Conservation (phyloP, 2,888 invertebrate genomes). For the Carterocephalus palaemon region DNA sequence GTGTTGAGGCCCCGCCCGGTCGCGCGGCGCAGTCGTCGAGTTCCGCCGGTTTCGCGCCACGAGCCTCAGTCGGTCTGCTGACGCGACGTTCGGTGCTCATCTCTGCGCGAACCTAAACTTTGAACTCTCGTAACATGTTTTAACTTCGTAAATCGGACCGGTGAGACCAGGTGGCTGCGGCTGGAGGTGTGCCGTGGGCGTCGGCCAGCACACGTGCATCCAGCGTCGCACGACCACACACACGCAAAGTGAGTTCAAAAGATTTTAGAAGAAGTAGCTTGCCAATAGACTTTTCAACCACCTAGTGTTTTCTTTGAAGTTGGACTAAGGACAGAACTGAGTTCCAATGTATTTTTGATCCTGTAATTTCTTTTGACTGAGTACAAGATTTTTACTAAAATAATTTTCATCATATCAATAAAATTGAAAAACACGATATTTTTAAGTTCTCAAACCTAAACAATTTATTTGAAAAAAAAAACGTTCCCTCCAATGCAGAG, state of each 20-base stretch:
- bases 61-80: slow-evolving; percentile 62
- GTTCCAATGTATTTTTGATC: too few relatives aligned
- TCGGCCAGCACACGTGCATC: slow-evolving; percentile 35
- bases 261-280: slow-evolving; percentile 8
- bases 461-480: too few relatives aligned
- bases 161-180: not conserved
- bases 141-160: slow-evolving; percentile 18
- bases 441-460: too few relatives aligned
- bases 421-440: too few relatives aligned
- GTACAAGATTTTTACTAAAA: too few relatives aligned
- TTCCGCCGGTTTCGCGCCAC: slow-evolving; percentile 35
- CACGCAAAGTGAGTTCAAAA: slow-evolving; percentile 62
- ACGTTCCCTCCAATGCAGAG: too few relatives aligned
- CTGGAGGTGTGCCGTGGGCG: slow-evolving; percentile 19
- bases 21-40: slow-evolving; percentile 42
- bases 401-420: too few relatives aligned
- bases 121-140: slow-evolving; percentile 21
- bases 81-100: slow-evolving; percentile 63
- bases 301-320: too few relatives aligned
- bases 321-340: too few relatives aligned
- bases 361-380: too few relatives aligned
- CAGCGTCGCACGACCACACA: slow-evolving; percentile 52
- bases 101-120: slow-evolving; percentile 40
- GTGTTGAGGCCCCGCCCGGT: slow-evolving; percentile 48
- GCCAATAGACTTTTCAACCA: slow-evolving; percentile 1